Evolutionary conservation across 2,888 invertebrate genomes (phyloP).

Genomic region (Athalia circularis): DNA sequence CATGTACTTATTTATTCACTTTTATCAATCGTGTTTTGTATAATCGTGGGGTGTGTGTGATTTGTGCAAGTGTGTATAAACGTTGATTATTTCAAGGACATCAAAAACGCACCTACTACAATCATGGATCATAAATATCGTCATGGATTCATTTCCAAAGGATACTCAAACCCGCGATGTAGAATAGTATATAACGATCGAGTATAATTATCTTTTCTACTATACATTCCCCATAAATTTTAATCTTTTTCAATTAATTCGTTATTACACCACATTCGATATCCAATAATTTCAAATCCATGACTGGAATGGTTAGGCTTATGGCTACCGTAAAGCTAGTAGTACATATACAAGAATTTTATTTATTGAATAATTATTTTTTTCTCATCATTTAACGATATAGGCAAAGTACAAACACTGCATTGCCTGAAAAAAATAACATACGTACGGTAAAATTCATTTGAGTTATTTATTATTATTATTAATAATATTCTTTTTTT

Average conservation of each 20-base stretch:
- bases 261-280: slow-evolving; percentile 24
- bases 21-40: slow-evolving; percentile 47
- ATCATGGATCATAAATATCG: slow-evolving; percentile 37
- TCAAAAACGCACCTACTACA: slow-evolving; percentile 44
- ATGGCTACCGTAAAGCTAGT: slow-evolving; percentile 63
- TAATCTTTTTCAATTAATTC: slow-evolving; percentile 11
- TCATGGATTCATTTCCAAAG: slow-evolving; percentile 24
- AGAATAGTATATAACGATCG: not conserved
- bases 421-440: slow-evolving; percentile 66
- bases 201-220: not conserved
- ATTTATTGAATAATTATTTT: slow-evolving; percentile 46
- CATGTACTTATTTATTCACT: slow-evolving; percentile 62
- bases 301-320: slow-evolving; percentile 68
- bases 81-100: slow-evolving; percentile 60
- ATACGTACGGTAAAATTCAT: slow-evolving; percentile 15
- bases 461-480: not conserved
- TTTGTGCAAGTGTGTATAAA: slow-evolving; percentile 72
- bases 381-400: slow-evolving; percentile 52
- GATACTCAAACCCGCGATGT: slow-evolving; percentile 21
- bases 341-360: slow-evolving; percentile 69
- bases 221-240: not conserved
- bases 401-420: slow-evolving; percentile 66
- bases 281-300: slow-evolving; percentile 61
- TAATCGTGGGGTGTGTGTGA: slow-evolving; percentile 58
- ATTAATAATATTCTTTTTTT: not conserved